Conservation (phyloP, 2,113 vertebrate species). For the Callocephalon fimbriatum region DNA sequence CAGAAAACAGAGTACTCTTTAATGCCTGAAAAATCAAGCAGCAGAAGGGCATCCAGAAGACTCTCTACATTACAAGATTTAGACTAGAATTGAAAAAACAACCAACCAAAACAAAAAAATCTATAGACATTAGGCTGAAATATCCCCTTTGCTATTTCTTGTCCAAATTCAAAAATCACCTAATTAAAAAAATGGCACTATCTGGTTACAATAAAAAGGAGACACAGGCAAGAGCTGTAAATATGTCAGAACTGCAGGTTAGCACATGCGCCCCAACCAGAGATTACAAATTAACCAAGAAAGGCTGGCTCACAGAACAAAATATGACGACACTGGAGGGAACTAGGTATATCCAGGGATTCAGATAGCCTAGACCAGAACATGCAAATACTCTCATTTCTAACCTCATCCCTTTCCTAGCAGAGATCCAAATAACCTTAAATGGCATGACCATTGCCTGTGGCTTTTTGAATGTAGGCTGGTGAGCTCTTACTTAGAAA, state of each 20-base stretch:
- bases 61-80: background rate
- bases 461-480: background rate
- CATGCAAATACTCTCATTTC: background rate
- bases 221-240: background rate
- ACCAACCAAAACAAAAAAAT: background rate
- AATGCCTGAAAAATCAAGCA: background rate
- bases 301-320: background rate
- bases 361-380: background rate
- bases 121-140: background rate
- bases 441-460: background rate
- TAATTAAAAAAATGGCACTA: background rate
- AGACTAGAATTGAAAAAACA: background rate
- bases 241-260: background rate
- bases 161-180: background rate
- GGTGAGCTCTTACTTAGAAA: background rate
- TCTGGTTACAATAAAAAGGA: background rate
- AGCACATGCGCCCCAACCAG: background rate
- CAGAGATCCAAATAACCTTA: background rate
- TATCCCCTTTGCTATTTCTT: background rate
- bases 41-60: background rate
- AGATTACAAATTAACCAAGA: background rate
- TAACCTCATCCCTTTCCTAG: background rate
- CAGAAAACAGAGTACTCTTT: background rate
- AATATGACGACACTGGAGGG: accelerated
- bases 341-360: background rate